Evolutionary conservation across 2,113 vertebrate species (phyloP).

Genomic region (Atrichornis clamosus): DNA sequence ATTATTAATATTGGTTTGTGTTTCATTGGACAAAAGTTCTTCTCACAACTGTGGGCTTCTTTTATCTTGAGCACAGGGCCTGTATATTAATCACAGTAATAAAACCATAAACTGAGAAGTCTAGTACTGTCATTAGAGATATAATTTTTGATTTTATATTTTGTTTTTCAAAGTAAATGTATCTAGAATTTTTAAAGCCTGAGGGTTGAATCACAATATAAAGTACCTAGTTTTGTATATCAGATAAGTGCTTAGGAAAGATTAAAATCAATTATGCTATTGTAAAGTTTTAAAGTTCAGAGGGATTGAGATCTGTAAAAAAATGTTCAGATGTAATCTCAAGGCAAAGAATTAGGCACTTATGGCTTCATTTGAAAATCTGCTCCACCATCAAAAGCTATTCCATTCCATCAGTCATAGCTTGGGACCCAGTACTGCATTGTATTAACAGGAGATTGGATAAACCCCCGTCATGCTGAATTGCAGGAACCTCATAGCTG

Average conservation of each 20-base stretch:
- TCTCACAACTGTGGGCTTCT: neutral
- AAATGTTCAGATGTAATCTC: conserved; percentile 42
- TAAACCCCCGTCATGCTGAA: neutral
- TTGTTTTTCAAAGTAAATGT: neutral
- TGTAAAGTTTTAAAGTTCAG: conserved; percentile 36
- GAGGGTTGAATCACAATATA: neutral
- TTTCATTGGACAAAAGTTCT: neutral
- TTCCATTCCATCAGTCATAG: neutral
- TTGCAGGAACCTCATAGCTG: neutral
- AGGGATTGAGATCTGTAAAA: conserved; percentile 5
- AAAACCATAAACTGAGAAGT: neutral
- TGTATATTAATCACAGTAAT: neutral
- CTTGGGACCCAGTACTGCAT: neutral
- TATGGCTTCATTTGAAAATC: neutral
- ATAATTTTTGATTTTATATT: neutral
- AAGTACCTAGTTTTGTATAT: neutral
- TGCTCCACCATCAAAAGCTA: neutral
- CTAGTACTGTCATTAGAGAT: neutral
- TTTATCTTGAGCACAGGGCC: neutral
- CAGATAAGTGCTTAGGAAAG: conserved; percentile 16
- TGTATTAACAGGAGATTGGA: neutral
- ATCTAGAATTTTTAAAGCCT: conserved; percentile 8
- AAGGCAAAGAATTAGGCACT: neutral
- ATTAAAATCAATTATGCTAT: conserved; percentile 38
- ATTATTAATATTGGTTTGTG: neutral